These are phyloP conservation scores for Cynopterus sphinx DNA, from an alignment of 2,797 vertebrate genomes.

Conservation along the genomic window DNA sequence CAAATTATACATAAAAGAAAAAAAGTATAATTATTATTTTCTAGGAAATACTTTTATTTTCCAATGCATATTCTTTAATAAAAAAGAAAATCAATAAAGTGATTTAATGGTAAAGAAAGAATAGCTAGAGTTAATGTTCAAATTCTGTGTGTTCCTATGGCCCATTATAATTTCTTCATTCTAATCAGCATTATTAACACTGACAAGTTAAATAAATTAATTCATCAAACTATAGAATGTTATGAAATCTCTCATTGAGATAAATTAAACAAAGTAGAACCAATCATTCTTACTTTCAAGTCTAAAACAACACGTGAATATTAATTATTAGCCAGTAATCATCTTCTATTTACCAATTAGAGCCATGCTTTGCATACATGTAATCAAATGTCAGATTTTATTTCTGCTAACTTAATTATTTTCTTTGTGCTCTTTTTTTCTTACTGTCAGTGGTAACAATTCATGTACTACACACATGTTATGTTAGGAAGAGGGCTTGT, in stretches of 20 bases:
- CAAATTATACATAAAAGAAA: background rate
- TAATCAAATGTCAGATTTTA: slow-evolving; percentile 13
- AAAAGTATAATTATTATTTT: background rate
- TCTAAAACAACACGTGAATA: slow-evolving; percentile 81
- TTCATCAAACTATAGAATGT: slow-evolving; percentile 87
- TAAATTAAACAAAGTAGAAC: slow-evolving; percentile 86
- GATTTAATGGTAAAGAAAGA: slow-evolving; percentile 72
- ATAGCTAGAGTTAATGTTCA: slow-evolving; percentile 74
- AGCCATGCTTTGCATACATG: background rate
- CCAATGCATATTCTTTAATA: slow-evolving; percentile 52
- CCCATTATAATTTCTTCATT: slow-evolving; percentile 81
- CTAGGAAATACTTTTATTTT: slow-evolving; percentile 39
- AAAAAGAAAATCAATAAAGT: slow-evolving; percentile 69
- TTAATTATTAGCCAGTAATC: slow-evolving; percentile 80
- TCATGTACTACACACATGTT: background rate
- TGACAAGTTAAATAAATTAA: slow-evolving; percentile 88
- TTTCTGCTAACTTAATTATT: background rate
- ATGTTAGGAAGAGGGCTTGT: rapidly evolving
- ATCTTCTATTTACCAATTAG: slow-evolving; percentile 64
- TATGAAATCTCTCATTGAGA: slow-evolving; percentile 86
- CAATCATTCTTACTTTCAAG: slow-evolving; percentile 83
- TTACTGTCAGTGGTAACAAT: background rate
- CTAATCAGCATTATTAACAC: slow-evolving; percentile 86
- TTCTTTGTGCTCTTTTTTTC: rapidly evolving
- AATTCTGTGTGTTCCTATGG: slow-evolving; percentile 66